Evolutionary conservation across 2,797 vertebrate species (phyloP).

Genomic region (Ceyx erithaca): DNA sequence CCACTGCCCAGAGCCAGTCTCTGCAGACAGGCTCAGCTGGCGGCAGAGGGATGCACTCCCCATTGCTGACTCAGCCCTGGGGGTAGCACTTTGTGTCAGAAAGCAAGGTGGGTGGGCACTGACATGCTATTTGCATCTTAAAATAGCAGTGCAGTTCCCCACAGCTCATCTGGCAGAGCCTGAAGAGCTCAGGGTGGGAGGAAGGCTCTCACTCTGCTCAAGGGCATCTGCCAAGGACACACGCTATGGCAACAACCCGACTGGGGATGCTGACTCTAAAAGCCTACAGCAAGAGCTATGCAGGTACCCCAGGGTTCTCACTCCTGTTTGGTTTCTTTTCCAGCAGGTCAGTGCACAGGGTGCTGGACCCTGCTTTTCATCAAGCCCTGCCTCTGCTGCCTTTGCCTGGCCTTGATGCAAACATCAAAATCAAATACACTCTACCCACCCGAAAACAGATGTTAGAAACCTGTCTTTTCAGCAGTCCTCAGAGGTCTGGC

Average conservation of each 20-base stretch:
- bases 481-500: slow-evolving; percentile 35
- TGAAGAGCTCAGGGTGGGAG: background rate
- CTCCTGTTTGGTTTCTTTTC: background rate
- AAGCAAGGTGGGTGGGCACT: background rate
- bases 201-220: background rate
- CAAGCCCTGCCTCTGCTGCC: background rate
- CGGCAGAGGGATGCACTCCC: background rate
- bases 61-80: background rate
- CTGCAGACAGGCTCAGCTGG: background rate
- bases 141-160: background rate
- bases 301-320: background rate
- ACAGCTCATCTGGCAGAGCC: background rate
- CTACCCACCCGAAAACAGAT: slow-evolving; percentile 44
- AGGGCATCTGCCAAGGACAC: background rate
- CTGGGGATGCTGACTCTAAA: background rate
- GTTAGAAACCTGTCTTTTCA: slow-evolving; percentile 46
- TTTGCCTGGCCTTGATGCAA: background rate
- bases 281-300: background rate
- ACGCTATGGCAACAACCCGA: background rate
- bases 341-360: rapidly evolving
- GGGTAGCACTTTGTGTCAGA: background rate
- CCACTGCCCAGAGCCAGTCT: background rate
- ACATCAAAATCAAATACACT: slow-evolving; percentile 31
- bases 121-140: background rate
- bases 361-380: background rate